These are phyloP conservation scores for Callimorpha dominula DNA, from an alignment of 2,888 invertebrate genomes.

Conservation along the genomic window DNA sequence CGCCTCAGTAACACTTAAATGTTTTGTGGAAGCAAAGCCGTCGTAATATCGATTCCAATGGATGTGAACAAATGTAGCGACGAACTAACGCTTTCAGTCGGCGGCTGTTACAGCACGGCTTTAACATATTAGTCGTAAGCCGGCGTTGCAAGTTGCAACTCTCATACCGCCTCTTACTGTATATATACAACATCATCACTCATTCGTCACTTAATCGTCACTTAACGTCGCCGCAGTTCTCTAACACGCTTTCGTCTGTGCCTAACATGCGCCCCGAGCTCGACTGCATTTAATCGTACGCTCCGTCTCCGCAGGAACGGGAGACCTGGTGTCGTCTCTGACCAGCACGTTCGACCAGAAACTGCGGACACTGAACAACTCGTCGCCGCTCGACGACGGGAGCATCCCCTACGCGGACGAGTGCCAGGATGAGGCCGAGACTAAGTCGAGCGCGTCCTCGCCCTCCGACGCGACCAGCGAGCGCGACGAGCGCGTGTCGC, in stretches of 20 bases:
- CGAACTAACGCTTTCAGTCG: slow-evolving; percentile 78
- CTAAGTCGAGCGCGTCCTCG: slow-evolving; percentile 70
- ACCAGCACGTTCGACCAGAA: slow-evolving; percentile 95
- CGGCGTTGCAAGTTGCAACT: slow-evolving; percentile 39
- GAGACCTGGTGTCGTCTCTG: slow-evolving; percentile 93
- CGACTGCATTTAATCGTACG: slow-evolving; percentile 42
- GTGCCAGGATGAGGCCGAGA: slow-evolving; percentile 86
- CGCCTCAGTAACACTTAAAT: slow-evolving; percentile 14
- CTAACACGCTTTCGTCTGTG: slow-evolving; percentile 75
- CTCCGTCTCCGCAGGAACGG: slow-evolving; percentile 89
- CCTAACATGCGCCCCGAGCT: slow-evolving; percentile 28
- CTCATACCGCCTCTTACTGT: slow-evolving; percentile 53
- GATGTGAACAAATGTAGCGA: slow-evolving; percentile 60
- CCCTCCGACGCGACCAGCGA: slow-evolving; percentile 59
- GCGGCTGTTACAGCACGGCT: slow-evolving; percentile 77
- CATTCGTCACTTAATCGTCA: slow-evolving; percentile 59
- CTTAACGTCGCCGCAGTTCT: slow-evolving; percentile 53
- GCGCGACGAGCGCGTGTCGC: slow-evolving; percentile 56
- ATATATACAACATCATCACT: slow-evolving; percentile 61
- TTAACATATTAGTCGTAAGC: slow-evolving; percentile 52
- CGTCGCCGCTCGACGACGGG: slow-evolving; percentile 89
- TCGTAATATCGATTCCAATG: slow-evolving; percentile 42
- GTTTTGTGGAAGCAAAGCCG: slow-evolving; percentile 5
- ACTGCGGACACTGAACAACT: slow-evolving; percentile 90
- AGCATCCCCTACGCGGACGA: slow-evolving; percentile 91